Base-by-base conservation (phyloP, 2,797 vertebrate species). In the Hoplostethus mediterraneus region DNA sequence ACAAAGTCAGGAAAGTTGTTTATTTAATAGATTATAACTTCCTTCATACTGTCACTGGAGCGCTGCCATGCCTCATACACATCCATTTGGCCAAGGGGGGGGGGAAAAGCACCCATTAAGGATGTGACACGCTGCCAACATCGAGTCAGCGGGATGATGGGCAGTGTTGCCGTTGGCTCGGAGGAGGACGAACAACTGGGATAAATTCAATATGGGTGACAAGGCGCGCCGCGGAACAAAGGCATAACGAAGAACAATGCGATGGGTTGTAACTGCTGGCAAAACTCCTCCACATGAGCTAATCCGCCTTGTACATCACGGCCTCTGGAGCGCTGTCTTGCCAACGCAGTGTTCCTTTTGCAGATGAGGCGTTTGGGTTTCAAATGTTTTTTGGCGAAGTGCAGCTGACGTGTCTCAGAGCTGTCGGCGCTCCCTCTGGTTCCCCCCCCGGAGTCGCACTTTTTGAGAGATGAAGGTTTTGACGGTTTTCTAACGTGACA, bases 1-100 rank as follows among this genome's bases (percentile, higher is more conserved):
- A 81, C 73, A 76, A 45, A 75, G 28, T 55, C 47, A 58, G 53
- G 72, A 56, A 81, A 63, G 61, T 4, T 1, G 36, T 83, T 83
- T 59, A 67, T 85, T 87, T 79, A 71, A 90, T 86, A 85, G 71
- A 82, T 85, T 62, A 78, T n/a, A 54, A 72, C 54, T 71, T 76
- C 77, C 75, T 67, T 73, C 53, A 13, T 64, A 7, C 42, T 62
- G 51, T 57, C 57, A 30, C 36, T 82, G 58, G 71, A 62, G 45
- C 40, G 10, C 61, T 62, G 58, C 63, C 75, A 71, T 55, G 21
- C 31, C 16, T 74, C 79, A 69, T 17, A 72, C 21, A 63, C 58
- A 63, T 16, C 38, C 3, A 5, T 47, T 81, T 59, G 62, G 67
- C 31, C 17, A n/a, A 45, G 38, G 17, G 2, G 30, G 17, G 2